Evolutionary conservation across 1,140 invertebrate species (phyloP).

Genomic region (Heliothis subflexa): DNA sequence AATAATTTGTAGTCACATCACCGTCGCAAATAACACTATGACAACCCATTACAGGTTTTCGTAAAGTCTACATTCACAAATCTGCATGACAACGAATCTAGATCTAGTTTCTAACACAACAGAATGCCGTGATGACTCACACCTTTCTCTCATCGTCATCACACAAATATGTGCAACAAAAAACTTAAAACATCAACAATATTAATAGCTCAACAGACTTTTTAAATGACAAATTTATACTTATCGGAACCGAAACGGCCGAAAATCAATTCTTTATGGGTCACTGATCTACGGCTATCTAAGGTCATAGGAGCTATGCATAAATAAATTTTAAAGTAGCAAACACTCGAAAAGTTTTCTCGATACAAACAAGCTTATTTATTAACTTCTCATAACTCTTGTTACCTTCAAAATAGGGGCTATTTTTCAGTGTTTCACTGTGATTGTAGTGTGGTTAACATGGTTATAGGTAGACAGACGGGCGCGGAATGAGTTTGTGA

Average conservation of each 20-base stretch:
- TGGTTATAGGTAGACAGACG: conserved; percentile 64
- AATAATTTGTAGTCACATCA: too few species aligned
- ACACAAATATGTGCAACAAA: conserved; percentile 13
- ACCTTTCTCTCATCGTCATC: not conserved
- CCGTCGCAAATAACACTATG: too few species aligned
- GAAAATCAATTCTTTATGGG: conserved; percentile 64
- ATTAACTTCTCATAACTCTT: not conserved
- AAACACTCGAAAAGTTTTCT: conserved; percentile 55
- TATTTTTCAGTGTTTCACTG: conserved; percentile 38
- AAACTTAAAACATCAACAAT: conserved; percentile 11
- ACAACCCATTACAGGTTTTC: too few species aligned
- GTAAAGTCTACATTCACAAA: too few species aligned
- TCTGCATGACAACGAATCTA: too few species aligned
- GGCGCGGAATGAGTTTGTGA: conserved; percentile 74
- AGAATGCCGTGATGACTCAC: not conserved
- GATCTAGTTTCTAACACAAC: not conserved
- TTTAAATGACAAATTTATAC: conserved; percentile 46
- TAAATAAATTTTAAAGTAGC: conserved; percentile 64
- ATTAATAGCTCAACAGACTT: conserved; percentile 33
- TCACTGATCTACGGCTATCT: conserved; percentile 51
- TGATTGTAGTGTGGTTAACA: conserved; percentile 41
- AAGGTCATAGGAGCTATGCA: conserved; percentile 64
- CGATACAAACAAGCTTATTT: not conserved
- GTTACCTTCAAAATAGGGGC: conserved; percentile 21
- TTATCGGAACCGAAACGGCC: conserved; percentile 39